Conservation (phyloP, 2,888 invertebrate species). For the Acleris laterana region DNA sequence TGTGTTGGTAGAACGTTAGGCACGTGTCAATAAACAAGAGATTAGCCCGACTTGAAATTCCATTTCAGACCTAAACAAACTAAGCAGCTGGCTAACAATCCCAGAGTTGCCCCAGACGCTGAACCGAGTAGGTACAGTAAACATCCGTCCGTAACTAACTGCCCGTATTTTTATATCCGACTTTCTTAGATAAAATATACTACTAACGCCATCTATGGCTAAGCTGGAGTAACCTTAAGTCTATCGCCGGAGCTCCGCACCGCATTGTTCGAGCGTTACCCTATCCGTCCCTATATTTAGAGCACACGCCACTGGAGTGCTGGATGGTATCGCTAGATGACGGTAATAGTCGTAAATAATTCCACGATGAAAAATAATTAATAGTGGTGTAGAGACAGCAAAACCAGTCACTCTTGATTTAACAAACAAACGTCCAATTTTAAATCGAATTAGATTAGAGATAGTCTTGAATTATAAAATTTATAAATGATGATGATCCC, state of each 20-base stretch:
- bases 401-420: too few species aligned
- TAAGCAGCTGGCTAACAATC: conserved; percentile 15
- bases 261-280: conserved; percentile 8
- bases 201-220: conserved; percentile 41
- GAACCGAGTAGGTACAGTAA: conserved; percentile 10
- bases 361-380: too few species aligned
- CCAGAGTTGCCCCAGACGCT: conserved; percentile 13
- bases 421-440: too few species aligned
- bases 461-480: too few species aligned
- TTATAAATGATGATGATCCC: too few species aligned
- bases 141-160: conserved; percentile 20
- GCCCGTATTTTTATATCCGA: neutral
- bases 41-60: conserved; percentile 13
- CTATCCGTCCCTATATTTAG: too few species aligned
- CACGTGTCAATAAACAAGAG: conserved; percentile 19
- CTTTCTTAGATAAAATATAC: conserved; percentile 2
- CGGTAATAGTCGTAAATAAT: conserved; percentile 21
- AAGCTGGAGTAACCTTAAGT: conserved; percentile 15
- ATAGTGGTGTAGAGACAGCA: too few species aligned
- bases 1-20: conserved; percentile 1
- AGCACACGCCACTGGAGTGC: too few species aligned
- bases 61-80: conserved; percentile 31
- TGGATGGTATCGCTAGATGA: conserved; percentile 40
- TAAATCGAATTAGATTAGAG: too few species aligned
- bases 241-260: conserved; percentile 11